phyloP scores from a whole-genome alignment of 1,140 invertebrate genomes.

The Dinoponera quadriceps region DNA sequence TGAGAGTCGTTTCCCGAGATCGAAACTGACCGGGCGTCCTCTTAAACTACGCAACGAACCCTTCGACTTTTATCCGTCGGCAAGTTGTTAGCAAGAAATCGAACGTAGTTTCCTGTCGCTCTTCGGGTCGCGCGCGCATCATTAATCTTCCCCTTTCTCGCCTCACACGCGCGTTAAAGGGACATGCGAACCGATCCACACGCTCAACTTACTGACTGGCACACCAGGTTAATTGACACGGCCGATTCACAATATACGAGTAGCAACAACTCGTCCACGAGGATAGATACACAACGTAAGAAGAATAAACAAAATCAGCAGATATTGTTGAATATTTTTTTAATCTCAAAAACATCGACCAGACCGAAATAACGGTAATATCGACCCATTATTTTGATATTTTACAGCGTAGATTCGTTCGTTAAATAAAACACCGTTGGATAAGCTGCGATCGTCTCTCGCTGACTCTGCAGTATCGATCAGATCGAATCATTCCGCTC shows the following conservation, averaged over 20 bases:
- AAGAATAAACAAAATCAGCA: not conserved
- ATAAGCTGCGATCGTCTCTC: not conserved
- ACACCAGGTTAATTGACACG: constrained; percentile 43
- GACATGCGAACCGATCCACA: constrained; percentile 51
- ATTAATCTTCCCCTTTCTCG: constrained; percentile 54
- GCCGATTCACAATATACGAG: constrained; percentile 49
- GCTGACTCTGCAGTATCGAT: not conserved
- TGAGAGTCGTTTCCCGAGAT: not conserved
- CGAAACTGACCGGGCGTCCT: not conserved
- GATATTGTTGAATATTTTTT: not conserved
- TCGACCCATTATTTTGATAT: not conserved
- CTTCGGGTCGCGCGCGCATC: constrained; percentile 31
- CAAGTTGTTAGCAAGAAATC: constrained; percentile 55
- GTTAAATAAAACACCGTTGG: constrained; percentile 17
- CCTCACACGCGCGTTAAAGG: constrained; percentile 52
- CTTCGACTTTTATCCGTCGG: constrained; percentile 39
- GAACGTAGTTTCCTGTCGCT: constrained; percentile 57
- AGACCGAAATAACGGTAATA: too few species aligned
- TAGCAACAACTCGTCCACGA: constrained; percentile 1
- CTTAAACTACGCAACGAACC: constrained; percentile 28
- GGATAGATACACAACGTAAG: not conserved
- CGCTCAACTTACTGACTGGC: constrained; percentile 42
- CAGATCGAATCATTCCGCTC: constrained; percentile 11
- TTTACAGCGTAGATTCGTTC: not conserved
- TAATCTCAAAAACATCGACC: not conserved